Conservation (phyloP, 2,888 invertebrate species). For the Acanthosepion esculentum region DNA sequence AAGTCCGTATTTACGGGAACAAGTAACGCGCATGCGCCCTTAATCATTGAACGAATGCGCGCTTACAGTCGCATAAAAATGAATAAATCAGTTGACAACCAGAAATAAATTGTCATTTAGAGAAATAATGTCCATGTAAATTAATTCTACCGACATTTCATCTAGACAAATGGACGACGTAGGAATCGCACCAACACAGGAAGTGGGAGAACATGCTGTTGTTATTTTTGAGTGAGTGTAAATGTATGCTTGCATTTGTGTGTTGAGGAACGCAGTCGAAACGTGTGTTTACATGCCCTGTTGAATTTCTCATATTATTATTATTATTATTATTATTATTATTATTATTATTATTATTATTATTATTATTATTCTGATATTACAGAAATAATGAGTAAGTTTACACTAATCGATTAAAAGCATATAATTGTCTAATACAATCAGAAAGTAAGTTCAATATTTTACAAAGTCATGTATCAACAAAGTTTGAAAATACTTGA, state of each 20-base stretch:
- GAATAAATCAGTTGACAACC: background rate
- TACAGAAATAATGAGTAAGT: no score
- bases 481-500: no score
- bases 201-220: background rate
- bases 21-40: background rate
- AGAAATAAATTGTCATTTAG: background rate
- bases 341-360: no score
- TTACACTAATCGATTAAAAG: no score
- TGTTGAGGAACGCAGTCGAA: background rate
- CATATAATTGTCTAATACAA: no score
- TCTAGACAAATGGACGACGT: slow-evolving; percentile 12
- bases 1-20: background rate
- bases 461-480: no score
- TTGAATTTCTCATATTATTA: no score
- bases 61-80: background rate
- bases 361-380: no score
- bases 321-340: no score
- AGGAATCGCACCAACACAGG: background rate
- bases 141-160: background rate
- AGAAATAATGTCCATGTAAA: background rate
- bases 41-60: background rate
- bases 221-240: background rate
- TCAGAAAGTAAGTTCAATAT: no score
- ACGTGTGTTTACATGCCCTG: background rate
- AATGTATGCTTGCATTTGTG: background rate